phyloP scores from a whole-genome alignment of 2,888 invertebrate species.

The Leptura quadrifasciata region DNA sequence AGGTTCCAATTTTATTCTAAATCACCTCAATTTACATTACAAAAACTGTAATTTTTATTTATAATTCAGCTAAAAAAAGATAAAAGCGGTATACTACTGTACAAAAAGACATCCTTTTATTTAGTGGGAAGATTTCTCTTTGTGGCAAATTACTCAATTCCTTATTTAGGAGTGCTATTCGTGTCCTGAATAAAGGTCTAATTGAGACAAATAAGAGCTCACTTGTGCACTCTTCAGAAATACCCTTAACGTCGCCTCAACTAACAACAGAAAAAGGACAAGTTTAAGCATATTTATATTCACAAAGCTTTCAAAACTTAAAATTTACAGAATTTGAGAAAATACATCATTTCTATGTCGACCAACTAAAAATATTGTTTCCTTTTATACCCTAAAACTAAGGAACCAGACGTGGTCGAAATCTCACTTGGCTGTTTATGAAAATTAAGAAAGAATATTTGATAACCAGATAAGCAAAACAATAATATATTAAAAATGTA shows the following conservation, averaged over 20 bases:
- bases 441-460: too few relatives aligned
- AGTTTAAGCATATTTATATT: not conserved
- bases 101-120: slow-evolving; percentile 29
- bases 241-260: slow-evolving; percentile 11
- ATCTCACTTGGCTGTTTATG: too few relatives aligned
- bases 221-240: slow-evolving; percentile 19
- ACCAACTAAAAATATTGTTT: not conserved
- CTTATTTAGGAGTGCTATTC: slow-evolving; percentile 40
- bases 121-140: slow-evolving; percentile 34
- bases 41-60: slow-evolving; percentile 11
- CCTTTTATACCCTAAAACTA: too few relatives aligned
- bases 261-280: not conserved
- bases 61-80: slow-evolving; percentile 21
- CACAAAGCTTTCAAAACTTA: not conserved
- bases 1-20: not conserved
- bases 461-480: too few relatives aligned
- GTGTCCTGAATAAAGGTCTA: slow-evolving; percentile 40
- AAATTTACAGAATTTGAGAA: not conserved
- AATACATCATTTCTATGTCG: not conserved
- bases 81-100: slow-evolving; percentile 15
- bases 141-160: slow-evolving; percentile 38
- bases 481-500: too few relatives aligned
- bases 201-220: slow-evolving; percentile 42
- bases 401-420: too few relatives aligned
- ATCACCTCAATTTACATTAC: slow-evolving; percentile 14